Conservation (phyloP, 2,113 vertebrate genomes). For the Columbina picui region DNA sequence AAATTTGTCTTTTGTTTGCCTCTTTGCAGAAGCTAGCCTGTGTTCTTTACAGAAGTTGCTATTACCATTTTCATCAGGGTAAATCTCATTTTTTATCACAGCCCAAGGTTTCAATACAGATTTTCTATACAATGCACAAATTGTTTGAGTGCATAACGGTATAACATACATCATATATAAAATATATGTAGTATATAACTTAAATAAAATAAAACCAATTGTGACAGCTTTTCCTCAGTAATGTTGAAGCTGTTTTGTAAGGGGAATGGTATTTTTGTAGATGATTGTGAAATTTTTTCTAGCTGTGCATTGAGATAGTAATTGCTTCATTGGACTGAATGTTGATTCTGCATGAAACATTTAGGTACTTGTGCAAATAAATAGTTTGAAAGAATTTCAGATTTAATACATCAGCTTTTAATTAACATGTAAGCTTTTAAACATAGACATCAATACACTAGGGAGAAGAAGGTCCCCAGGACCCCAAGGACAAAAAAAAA, state of each 20-base stretch:
- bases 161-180: neutral
- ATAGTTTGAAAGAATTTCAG: conserved; percentile 63
- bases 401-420: conserved; percentile 34
- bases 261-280: neutral
- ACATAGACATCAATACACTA: neutral
- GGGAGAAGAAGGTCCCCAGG: neutral
- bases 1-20: conserved; percentile 38
- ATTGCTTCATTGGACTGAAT: conserved; percentile 38
- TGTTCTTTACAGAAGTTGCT: neutral
- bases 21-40: neutral
- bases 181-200: neutral
- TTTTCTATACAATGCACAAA: neutral
- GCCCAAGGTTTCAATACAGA: neutral
- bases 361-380: conserved; percentile 46
- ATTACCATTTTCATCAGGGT: neutral
- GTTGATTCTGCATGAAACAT: conserved; percentile 8
- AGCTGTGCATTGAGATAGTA: neutral
- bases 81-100: neutral
- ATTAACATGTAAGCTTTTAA: neutral
- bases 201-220: neutral
- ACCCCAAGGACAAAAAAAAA: neutral
- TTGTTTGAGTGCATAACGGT: neutral
- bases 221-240: neutral
- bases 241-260: neutral
- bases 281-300: neutral